Base-by-base conservation (phyloP, 1,140 invertebrate genomes). In the Drosophila santomea region DNA sequence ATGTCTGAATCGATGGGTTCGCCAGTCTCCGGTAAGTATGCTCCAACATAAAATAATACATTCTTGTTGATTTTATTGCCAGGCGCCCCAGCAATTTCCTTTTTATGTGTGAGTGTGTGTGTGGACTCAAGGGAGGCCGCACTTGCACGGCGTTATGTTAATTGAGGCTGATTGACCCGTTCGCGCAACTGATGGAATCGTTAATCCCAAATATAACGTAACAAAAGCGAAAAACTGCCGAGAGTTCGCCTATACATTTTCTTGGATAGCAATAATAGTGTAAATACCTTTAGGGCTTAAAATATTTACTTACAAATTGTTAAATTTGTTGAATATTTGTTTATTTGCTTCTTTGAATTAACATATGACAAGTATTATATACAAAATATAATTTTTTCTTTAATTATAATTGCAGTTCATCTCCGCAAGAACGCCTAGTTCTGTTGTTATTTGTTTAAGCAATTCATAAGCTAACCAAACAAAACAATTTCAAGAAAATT, bases 31-130 rank as follows among this genome's bases (percentile, higher is more conserved):
- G 67, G 67, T 69, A 41, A 69, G 60, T 38, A 69, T 28, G 36
- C 45, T 39, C 35, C 52, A 50, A 39, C 43, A 73, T 73, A 66
- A 20, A 32, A 32, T 32, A 68, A 52, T 55, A 76, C 59, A 68
- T 55, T 59, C 51, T 56, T 76, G 54, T 67, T 59, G 73, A 54
- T 64, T 75, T 75, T 75, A 74, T 74, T 74, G 72, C 59, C 71
- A 39, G n/a, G 12, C 23, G 50, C 69, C 39, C 23, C 72, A 57
- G 58, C 51, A 63, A 74, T 44, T 63, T 39, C 20, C 45, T 25
- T 28, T 28, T 36, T 17, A 57, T 64, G 43, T 64, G 51, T 45
- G 38, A 32, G 59, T 43, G n/a, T 32, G n/a, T 20, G 36, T 51
- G 45, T 44, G 23, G 35, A 12, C 48, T 32, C 47, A 4, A 6